Evolutionary conservation across 2,888 invertebrate genomes (phyloP).

Genomic region (Kryphioiulus occultus): DNA sequence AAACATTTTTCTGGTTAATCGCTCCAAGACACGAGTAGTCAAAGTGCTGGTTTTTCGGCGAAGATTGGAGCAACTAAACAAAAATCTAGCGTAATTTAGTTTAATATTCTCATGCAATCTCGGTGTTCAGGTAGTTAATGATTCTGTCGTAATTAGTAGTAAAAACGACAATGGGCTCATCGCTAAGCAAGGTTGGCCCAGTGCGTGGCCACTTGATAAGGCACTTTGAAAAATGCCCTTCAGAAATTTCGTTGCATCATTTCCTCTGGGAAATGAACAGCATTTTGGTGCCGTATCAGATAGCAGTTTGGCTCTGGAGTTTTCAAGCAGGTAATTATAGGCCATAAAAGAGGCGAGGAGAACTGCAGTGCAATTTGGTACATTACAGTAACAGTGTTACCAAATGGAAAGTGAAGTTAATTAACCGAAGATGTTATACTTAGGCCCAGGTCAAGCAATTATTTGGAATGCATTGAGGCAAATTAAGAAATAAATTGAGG

Average conservation of each 20-base stretch:
- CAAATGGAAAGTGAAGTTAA: constrained; percentile 20
- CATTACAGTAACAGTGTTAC: constrained; percentile 4
- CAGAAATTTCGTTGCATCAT: background rate
- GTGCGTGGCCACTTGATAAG: background rate
- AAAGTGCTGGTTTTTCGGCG: background rate
- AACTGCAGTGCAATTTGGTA: background rate
- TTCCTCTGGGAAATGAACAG: background rate
- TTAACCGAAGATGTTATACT: constrained; percentile 20
- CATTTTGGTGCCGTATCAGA: background rate
- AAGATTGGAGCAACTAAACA: background rate
- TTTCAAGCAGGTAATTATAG: constrained; percentile 35
- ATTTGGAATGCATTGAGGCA: constrained; percentile 35
- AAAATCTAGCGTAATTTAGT: background rate
- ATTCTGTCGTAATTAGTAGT: background rate
- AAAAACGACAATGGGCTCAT: constrained; percentile 14
- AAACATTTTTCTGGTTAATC: too few relatives aligned
- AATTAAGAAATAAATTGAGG: constrained; percentile 2
- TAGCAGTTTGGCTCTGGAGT: background rate
- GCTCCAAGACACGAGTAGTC: background rate
- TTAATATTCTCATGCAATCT: background rate
- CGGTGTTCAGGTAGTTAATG: background rate
- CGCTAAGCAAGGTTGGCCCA: background rate
- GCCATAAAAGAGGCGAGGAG: constrained; percentile 12
- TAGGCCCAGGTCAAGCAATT: constrained; percentile 16
- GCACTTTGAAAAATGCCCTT: constrained; percentile 22